These are phyloP conservation scores for Takifugu bimaculatus DNA, from an alignment of 2,113 vertebrate species.

Conservation along the genomic window DNA sequence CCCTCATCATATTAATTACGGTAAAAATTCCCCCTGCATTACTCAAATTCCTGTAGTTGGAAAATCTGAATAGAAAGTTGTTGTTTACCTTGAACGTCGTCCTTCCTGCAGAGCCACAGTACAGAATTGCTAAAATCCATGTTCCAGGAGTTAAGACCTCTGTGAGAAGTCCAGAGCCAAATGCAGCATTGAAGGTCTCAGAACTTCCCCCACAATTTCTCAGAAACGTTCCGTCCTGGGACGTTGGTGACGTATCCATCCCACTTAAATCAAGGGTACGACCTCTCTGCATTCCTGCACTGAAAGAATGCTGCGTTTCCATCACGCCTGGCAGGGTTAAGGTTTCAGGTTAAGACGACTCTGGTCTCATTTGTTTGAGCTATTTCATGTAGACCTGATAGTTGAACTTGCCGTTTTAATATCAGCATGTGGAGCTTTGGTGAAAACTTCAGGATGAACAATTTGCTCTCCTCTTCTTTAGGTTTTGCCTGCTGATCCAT, in stretches of 20 bases:
- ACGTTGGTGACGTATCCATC: constrained; percentile 11
- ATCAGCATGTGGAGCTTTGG: background rate
- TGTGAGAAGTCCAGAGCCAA: too few species aligned
- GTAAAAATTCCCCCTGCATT: too few species aligned
- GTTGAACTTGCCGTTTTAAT: constrained; percentile 7
- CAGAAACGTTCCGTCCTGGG: background rate
- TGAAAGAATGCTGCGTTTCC: constrained; percentile 47
- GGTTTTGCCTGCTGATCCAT: background rate
- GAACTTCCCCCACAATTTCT: too few species aligned
- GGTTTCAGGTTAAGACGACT: constrained; percentile 1
- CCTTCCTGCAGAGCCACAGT: too few species aligned
- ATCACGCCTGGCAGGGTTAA: constrained; percentile 7
- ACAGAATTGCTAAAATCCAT: too few species aligned
- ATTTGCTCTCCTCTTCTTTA: too few species aligned
- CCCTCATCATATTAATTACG: too few species aligned
- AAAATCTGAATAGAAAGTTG: too few species aligned
- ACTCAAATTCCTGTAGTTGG: too few species aligned
- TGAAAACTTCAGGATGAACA: background rate
- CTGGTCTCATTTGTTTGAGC: constrained; percentile 10
- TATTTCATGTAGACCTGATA: constrained; percentile 6
- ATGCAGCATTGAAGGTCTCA: too few species aligned
- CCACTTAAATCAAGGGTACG: background rate
- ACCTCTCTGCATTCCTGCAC: constrained; percentile 52
- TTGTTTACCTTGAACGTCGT: too few species aligned
- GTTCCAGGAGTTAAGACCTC: too few species aligned